Conservation (phyloP, 2,113 vertebrate species). For the Rhabdornis inornatus region DNA sequence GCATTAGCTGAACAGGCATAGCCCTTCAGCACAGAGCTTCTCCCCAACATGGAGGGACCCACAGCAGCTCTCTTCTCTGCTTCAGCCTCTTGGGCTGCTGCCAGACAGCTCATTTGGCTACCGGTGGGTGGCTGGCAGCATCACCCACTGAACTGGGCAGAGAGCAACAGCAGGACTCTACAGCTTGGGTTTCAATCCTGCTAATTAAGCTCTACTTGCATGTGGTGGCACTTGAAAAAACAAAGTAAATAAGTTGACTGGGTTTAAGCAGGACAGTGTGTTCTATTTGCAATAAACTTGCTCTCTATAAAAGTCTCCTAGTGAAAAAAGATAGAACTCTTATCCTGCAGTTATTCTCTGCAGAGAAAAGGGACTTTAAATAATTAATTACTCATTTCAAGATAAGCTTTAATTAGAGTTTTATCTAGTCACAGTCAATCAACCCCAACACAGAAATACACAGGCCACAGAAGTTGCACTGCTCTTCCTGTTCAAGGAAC, state of each 20-base stretch:
- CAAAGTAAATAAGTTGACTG: background rate
- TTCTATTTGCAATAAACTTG: background rate
- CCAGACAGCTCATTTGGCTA: background rate
- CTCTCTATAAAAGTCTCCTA: background rate
- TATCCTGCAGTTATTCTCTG: background rate
- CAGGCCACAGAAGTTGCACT: background rate
- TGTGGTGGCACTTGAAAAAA: background rate
- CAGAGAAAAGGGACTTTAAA: background rate
- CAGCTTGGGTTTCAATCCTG: background rate
- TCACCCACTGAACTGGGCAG: background rate
- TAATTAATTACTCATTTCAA: background rate
- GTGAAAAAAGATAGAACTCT: background rate
- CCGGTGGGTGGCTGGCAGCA: background rate
- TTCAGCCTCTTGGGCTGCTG: background rate
- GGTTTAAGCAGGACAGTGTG: background rate
- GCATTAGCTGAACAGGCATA: background rate
- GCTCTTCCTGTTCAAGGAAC: background rate
- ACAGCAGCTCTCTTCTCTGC: background rate
- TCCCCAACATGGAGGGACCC: background rate
- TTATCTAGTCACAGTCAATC: background rate
- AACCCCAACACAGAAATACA: background rate
- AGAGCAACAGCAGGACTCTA: background rate
- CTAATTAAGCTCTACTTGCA: background rate
- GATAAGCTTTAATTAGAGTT: background rate
- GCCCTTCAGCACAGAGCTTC: background rate